Conservation (phyloP, 2,888 invertebrate species). For the Pogonocherus hispidulus region DNA sequence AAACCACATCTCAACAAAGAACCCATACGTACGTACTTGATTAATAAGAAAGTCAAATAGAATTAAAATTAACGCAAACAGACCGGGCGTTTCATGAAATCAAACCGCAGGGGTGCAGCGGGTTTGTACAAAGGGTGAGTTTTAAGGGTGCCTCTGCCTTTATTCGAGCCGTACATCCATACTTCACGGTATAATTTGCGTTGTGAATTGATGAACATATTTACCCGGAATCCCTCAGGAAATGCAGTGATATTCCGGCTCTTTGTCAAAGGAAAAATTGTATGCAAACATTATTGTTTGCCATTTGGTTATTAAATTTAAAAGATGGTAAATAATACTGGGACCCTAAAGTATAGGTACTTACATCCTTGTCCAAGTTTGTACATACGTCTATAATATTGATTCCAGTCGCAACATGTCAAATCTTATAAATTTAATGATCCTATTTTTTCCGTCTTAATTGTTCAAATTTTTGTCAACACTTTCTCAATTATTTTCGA, state of each 20-base stretch:
- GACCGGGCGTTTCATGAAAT: conserved; percentile 60
- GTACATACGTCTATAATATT: too few species aligned
- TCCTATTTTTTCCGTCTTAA: too few species aligned
- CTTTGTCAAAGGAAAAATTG: conserved; percentile 11
- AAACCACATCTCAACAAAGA: conserved; percentile 40
- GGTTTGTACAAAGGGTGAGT: conserved; percentile 60
- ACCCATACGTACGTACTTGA: conserved; percentile 39
- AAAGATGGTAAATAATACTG: not conserved
- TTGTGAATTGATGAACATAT: conserved; percentile 62
- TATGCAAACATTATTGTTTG: not conserved
- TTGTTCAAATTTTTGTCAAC: too few species aligned
- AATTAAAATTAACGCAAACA: conserved; percentile 66
- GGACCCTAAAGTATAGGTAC: too few species aligned
- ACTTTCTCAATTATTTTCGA: too few species aligned
- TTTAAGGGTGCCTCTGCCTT: conserved; percentile 45
- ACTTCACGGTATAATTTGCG: conserved; percentile 64
- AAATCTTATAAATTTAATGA: too few species aligned
- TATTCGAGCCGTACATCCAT: conserved; percentile 52
- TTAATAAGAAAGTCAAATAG: conserved; percentile 63
- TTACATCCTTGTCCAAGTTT: too few species aligned
- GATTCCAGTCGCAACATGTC: too few species aligned
- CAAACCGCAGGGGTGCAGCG: conserved; percentile 63
- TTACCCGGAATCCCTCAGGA: conserved; percentile 58
- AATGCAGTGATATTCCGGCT: conserved; percentile 43
- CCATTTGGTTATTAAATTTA: not conserved